phyloP scores from a whole-genome alignment of 2,888 invertebrate genomes.

The Rhaphigaster nebulosa region DNA sequence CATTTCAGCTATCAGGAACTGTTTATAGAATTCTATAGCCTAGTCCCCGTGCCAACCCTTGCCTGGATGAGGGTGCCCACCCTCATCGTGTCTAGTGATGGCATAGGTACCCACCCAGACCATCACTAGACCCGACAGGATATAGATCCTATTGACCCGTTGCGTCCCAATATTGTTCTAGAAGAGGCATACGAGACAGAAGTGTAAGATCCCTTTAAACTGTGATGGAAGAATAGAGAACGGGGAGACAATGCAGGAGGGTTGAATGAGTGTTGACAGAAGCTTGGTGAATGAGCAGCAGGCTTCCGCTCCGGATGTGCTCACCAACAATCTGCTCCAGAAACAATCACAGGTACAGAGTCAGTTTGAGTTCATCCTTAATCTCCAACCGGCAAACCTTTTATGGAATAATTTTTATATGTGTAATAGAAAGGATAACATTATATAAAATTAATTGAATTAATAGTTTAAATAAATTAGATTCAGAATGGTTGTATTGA shows the following conservation, averaged over 20 bases:
- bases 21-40: neutral
- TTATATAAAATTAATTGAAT: neutral
- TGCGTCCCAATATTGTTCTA: neutral
- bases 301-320: constrained; percentile 29
- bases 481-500: too few species aligned
- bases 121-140: neutral
- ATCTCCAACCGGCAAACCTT: neutral
- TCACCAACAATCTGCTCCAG: constrained; percentile 30
- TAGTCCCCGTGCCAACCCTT: neutral
- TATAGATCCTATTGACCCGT: constrained; percentile 12
- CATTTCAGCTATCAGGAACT: neutral
- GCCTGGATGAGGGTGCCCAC: neutral
- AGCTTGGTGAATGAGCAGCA: constrained; percentile 20
- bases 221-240: constrained; percentile 13
- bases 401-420: neutral
- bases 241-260: neutral
- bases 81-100: too few species aligned
- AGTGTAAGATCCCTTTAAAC: constrained; percentile 49
- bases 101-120: neutral
- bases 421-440: neutral
- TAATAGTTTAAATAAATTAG: neutral
- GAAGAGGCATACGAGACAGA: neutral
- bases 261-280: constrained; percentile 44
- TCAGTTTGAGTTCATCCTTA: neutral
- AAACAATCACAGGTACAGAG: constrained; percentile 46